A percentile compares a stretch with the other conserved stretches of the same genome.
Conservation (phyloP, 2,888 invertebrate species). For the Sphecodes monilicornis region DNA sequence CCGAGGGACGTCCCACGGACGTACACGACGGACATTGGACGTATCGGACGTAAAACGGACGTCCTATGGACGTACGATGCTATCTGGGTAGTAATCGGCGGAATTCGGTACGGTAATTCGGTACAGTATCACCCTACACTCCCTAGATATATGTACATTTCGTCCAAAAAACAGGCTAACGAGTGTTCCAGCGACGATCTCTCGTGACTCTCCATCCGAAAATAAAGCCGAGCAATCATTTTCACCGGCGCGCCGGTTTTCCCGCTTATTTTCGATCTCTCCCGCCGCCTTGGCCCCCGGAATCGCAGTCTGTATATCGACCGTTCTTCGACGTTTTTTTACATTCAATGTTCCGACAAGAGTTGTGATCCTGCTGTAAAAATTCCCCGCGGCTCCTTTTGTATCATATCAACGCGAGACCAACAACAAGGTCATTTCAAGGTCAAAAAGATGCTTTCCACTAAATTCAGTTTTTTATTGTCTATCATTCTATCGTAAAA, state of each 20-base stretch:
- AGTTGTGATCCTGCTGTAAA: slow-evolving; percentile 40
- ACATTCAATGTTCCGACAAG: slow-evolving; percentile 39
- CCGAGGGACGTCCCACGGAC: no score
- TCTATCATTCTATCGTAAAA: no score
- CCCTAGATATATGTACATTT: no score
- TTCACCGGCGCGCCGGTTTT: neutral
- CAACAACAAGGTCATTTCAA: no score
- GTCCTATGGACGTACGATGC: no score
- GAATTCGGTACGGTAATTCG: no score
- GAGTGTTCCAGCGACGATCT: neutral
- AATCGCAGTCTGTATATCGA: neutral
- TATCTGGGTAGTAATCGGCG: no score
- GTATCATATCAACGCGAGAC: slow-evolving; percentile 35
- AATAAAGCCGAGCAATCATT: neutral
- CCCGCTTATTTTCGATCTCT: neutral
- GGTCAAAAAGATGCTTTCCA: no score
- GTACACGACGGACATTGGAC: no score
- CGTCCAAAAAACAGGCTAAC: slow-evolving; percentile 54
- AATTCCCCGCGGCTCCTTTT: slow-evolving; percentile 46
- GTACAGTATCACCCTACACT: no score
- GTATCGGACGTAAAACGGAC: no score
- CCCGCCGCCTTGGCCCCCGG: neutral
- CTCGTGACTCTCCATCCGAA: slow-evolving; percentile 1
- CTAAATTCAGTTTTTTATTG: no score
- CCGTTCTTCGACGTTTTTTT: slow-evolving; percentile 46